Evolutionary conservation across 2,797 vertebrate species (phyloP).

Genomic region (Tadarida brasiliensis): DNA sequence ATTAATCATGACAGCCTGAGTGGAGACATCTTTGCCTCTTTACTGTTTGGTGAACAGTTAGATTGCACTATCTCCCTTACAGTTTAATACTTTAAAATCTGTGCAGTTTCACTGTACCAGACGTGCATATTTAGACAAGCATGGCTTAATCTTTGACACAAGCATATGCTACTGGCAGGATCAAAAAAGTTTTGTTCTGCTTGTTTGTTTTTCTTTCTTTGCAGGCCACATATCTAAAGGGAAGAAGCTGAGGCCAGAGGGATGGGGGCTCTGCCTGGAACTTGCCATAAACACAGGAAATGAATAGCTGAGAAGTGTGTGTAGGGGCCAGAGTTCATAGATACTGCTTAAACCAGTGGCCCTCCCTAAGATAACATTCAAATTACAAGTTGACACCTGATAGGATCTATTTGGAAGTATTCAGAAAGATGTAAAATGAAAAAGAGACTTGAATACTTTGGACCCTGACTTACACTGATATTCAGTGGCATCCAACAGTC

Average conservation of each 20-base stretch:
- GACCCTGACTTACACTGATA: neutral
- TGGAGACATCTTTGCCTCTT: neutral
- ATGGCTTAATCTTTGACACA: neutral
- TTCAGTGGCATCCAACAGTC: neutral
- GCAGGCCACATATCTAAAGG: neutral
- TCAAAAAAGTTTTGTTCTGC: neutral
- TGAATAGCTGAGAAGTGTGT: neutral
- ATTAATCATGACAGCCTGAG: neutral
- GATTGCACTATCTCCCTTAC: neutral
- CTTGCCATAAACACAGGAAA: neutral
- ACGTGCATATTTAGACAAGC: neutral
- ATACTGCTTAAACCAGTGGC: neutral
- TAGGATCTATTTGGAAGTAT: conserved; percentile 8
- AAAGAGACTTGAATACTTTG: neutral
- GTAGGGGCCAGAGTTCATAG: neutral
- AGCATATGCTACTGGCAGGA: neutral
- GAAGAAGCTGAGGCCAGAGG: neutral
- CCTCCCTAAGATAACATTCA: neutral
- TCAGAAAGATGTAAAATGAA: conserved; percentile 14
- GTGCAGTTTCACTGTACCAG: neutral
- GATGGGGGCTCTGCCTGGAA: neutral
- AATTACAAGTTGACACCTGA: neutral
- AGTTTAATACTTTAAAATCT: neutral
- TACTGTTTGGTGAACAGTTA: neutral
- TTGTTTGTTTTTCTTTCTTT: neutral